phyloP scores from a whole-genome alignment of 2,797 vertebrate genomes.

The Telmatherina bonti region DNA sequence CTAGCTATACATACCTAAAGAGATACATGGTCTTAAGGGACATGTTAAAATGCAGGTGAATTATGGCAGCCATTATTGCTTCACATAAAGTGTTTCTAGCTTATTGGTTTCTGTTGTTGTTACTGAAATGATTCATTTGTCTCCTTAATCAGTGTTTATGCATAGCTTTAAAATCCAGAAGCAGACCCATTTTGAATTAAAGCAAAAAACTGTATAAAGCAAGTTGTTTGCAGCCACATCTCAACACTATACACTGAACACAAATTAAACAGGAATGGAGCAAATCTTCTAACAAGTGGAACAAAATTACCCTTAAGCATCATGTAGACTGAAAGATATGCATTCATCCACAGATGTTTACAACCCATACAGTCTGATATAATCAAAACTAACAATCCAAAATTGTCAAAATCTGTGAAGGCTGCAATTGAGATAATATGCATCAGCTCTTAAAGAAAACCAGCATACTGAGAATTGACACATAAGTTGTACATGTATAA shows the following conservation, averaged over 20 bases:
- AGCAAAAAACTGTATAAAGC: conserved; percentile 4
- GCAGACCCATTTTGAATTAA: conserved; percentile 10
- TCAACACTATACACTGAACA: background rate
- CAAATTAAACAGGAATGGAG: conserved; percentile 5
- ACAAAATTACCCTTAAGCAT: background rate
- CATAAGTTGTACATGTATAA: too few relatives aligned
- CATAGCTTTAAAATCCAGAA: conserved; percentile 2
- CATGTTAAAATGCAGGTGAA: conserved; percentile 48
- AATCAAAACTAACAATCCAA: too few relatives aligned
- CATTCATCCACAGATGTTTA: conserved; percentile 29
- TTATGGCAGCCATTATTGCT: conserved; percentile 63
- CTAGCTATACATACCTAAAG: conserved; percentile 6
- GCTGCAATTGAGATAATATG: too few relatives aligned
- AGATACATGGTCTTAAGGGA: conserved; percentile 42
- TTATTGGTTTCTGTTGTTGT: conserved; percentile 49
- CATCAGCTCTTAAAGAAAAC: too few relatives aligned
- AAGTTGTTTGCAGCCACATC: background rate
- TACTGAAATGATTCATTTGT: conserved; percentile 30
- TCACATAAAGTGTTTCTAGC: conserved; percentile 30
- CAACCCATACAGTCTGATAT: too few relatives aligned
- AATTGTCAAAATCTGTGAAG: too few relatives aligned
- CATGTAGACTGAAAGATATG: conserved; percentile 12
- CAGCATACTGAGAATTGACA: too few relatives aligned
- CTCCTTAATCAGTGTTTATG: conserved; percentile 18
- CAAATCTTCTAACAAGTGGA: conserved; percentile 10